These are phyloP conservation scores for Euproctis similis DNA, from an alignment of 2,888 invertebrate species.

Conservation along the genomic window DNA sequence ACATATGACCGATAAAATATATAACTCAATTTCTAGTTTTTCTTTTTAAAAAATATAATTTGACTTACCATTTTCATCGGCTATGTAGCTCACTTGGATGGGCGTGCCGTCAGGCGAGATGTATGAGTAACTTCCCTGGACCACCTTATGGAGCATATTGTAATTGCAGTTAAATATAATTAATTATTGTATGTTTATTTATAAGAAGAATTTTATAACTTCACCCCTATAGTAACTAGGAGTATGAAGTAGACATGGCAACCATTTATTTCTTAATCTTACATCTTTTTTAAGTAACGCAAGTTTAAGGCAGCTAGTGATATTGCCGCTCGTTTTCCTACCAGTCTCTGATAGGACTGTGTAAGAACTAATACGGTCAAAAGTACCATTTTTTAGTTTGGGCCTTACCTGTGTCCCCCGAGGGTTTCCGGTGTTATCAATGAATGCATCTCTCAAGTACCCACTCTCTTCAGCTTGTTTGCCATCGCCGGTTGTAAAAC, in stretches of 20 bases:
- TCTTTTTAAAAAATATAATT: not conserved
- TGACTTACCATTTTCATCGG: constrained; percentile 83
- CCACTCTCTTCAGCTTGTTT: constrained; percentile 87
- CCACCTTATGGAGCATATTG: too few species aligned
- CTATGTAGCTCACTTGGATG: constrained; percentile 81
- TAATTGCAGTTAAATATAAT: too few species aligned
- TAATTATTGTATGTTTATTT: too few species aligned
- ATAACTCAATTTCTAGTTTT: not conserved
- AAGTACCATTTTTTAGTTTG: too few species aligned
- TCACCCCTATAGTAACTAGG: too few species aligned
- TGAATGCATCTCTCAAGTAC: constrained; percentile 80
- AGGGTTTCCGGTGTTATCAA: constrained; percentile 80
- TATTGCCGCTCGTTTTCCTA: too few species aligned
- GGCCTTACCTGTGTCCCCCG: constrained; percentile 67
- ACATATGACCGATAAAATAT: too few species aligned
- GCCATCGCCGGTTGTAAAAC: constrained; percentile 85
- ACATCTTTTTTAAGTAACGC: too few species aligned
- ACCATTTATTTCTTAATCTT: too few species aligned
- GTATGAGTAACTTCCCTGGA: constrained; percentile 85
- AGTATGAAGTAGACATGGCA: too few species aligned
- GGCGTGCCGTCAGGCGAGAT: constrained; percentile 84
- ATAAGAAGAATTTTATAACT: too few species aligned
- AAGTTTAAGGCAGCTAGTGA: not conserved
- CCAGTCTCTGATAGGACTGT: too few species aligned
- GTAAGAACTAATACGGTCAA: not conserved